A percentile compares a stretch with the other conserved stretches of the same genome.
Evolutionary conservation across 2,797 vertebrate species (phyloP).

Genomic region (Propithecus deckenii): DNA sequence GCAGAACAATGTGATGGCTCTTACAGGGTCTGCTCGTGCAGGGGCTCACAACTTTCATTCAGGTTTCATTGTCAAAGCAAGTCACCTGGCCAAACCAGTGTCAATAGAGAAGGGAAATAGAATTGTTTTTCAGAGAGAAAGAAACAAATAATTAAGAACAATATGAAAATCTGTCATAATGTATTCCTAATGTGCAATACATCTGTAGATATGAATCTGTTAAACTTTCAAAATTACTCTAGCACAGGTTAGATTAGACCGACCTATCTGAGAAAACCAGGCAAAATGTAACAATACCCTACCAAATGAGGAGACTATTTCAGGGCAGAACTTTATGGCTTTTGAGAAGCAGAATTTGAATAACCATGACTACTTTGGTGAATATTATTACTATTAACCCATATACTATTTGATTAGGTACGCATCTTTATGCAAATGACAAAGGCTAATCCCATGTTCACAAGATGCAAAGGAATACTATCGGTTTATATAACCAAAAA

Average conservation of each 20-base stretch:
- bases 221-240: neutral
- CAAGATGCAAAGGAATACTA: neutral
- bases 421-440: neutral
- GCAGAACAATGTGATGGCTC: neutral
- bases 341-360: neutral
- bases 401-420: neutral
- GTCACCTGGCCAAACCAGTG: neutral
- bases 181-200: neutral
- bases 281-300: neutral
- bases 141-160: neutral
- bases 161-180: neutral
- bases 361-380: neutral
- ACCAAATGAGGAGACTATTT: neutral
- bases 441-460: neutral
- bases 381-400: neutral
- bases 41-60: neutral
- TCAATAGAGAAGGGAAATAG: neutral
- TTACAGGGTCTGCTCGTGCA: neutral
- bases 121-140: neutral
- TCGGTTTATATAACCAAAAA: neutral
- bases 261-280: neutral
- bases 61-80: neutral
- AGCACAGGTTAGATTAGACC: neutral
- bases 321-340: neutral
- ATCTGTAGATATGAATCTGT: neutral